phyloP scores from a whole-genome alignment of 2,888 invertebrate genomes.

The Leptopilina syphax region DNA sequence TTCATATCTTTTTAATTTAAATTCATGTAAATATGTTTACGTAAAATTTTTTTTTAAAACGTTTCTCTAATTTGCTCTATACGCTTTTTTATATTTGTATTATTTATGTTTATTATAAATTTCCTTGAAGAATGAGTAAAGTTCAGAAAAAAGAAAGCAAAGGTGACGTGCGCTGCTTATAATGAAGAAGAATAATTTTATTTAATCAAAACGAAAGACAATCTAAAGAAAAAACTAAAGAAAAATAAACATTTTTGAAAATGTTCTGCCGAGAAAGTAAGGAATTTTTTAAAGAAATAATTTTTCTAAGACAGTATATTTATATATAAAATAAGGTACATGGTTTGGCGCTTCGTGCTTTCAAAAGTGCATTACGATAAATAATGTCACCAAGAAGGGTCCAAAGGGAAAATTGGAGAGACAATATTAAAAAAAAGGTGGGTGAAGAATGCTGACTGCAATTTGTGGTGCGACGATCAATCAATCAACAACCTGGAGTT shows the following conservation, averaged over 20 bases:
- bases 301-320: neutral
- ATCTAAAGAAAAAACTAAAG: neutral
- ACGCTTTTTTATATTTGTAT: neutral
- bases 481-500: constrained; percentile 56
- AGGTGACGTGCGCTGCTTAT: constrained; percentile 15
- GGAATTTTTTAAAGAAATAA: constrained; percentile 8
- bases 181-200: neutral
- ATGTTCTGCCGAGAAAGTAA: neutral
- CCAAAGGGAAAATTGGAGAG: constrained; percentile 59
- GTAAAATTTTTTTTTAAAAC: no score
- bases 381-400: constrained; percentile 48
- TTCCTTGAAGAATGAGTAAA: no score
- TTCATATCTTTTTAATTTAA: no score
- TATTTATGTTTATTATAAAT: no score
- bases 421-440: constrained; percentile 64
- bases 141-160: neutral
- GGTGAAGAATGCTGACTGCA: constrained; percentile 71
- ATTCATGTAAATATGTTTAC: no score
- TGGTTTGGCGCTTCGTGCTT: constrained; percentile 14
- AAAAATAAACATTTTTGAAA: neutral
- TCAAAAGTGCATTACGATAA: constrained; percentile 11
- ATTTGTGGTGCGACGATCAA: constrained; percentile 57
- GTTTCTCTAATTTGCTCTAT: neutral
- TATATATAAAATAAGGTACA: constrained; percentile 26
- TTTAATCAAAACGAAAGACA: neutral